phyloP scores from a whole-genome alignment of 2,888 invertebrate species.

The Mimumesa dahlbomi region DNA sequence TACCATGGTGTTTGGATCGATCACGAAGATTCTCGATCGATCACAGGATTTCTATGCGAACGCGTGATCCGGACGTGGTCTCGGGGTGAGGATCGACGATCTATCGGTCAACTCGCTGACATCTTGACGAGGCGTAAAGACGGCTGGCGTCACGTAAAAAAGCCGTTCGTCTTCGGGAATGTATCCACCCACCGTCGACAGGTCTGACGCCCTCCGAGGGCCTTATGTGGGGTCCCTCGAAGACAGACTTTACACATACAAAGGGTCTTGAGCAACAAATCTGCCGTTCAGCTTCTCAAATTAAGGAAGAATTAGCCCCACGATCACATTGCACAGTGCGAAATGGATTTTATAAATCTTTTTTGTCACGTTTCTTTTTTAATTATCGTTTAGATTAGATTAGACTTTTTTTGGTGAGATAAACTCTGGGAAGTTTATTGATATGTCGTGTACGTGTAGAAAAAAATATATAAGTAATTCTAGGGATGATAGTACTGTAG shows the following conservation, averaged over 20 bases:
- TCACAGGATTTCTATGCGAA: constrained; percentile 58
- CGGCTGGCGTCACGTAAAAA: constrained; percentile 66
- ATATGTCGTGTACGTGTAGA: too few species aligned
- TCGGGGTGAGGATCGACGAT: constrained; percentile 44
- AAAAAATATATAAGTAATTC: too few species aligned
- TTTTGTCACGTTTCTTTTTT: too few species aligned
- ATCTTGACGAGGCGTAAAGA: constrained; percentile 51
- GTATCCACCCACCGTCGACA: constrained; percentile 62
- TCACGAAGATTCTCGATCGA: constrained; percentile 77
- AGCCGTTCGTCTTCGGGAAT: constrained; percentile 65
- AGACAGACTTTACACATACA: too few species aligned
- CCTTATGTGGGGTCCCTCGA: constrained; percentile 33
- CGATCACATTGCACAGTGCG: too few species aligned
- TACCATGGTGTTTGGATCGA: constrained; percentile 33
- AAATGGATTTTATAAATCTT: too few species aligned
- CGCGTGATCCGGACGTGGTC: constrained; percentile 59
- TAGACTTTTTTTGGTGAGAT: too few species aligned
- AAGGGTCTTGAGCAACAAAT: constrained; percentile 4
- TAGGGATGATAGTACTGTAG: too few species aligned
- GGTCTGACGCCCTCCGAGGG: constrained; percentile 43
- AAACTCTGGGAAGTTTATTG: too few species aligned
- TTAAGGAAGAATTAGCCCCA: too few species aligned
- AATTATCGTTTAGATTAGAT: too few species aligned
- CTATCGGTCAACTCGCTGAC: constrained; percentile 72
- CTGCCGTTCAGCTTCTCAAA: background rate